Percentiles rank a stretch among this genome's conserved stretches.
phyloP scores from a whole-genome alignment of 2,888 invertebrate species.

The Luperina testacea region DNA sequence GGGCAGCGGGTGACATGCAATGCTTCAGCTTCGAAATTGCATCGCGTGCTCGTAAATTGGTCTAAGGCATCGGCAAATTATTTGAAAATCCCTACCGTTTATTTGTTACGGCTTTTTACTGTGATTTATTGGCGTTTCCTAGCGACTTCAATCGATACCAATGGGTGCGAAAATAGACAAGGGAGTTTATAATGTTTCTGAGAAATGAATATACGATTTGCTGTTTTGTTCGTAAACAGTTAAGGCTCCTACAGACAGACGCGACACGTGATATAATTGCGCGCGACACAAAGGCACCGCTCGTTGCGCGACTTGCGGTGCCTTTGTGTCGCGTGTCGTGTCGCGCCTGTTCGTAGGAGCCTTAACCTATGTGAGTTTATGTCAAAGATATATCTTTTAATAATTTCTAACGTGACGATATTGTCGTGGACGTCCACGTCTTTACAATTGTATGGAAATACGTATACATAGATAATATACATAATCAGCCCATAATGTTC shows the following conservation, averaged over 20 bases:
- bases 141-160: constrained; percentile 49
- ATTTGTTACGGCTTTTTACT: constrained; percentile 69
- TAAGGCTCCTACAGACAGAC: too few relatives aligned
- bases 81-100: constrained; percentile 76
- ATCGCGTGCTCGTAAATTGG: constrained; percentile 80
- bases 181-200: constrained; percentile 20
- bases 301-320: too few relatives aligned
- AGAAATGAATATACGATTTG: constrained; percentile 16
- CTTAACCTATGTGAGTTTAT: neutral
- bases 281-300: too few relatives aligned
- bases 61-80: constrained; percentile 76
- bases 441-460: too few relatives aligned
- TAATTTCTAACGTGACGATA: too few relatives aligned
- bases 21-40: constrained; percentile 76
- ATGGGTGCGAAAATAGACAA: constrained; percentile 47
- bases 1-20: constrained; percentile 76
- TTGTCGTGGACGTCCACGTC: too few relatives aligned
- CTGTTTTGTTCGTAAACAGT: constrained; percentile 2
- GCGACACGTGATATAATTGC: too few relatives aligned
- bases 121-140: constrained; percentile 69
- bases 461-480: too few relatives aligned
- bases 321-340: too few relatives aligned
- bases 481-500: too few relatives aligned
- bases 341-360: too few relatives aligned
- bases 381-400: neutral